Base-by-base conservation (phyloP, 2,113 vertebrate species). In the Sardina pilchardus region DNA sequence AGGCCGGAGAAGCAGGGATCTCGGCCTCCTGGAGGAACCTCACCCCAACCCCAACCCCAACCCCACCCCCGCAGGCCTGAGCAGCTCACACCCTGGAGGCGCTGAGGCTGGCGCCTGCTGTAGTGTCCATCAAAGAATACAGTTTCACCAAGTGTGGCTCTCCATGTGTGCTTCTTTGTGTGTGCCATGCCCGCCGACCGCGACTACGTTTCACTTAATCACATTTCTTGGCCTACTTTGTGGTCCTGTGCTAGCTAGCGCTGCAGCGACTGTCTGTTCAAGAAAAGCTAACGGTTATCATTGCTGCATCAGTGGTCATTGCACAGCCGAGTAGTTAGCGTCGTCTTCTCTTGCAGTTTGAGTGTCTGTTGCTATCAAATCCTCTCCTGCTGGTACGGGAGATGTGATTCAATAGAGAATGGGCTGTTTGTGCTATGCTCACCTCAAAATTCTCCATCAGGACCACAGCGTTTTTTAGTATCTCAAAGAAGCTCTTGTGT, bases 371-470 rank as follows among this genome's bases (percentile, higher is more conserved):
- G 84, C 88, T 82, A 85, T 42, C 39, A 81, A 82, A 75, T 56
- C 59, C 50, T 87, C 85, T 94, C 94, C 94, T 94, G 95, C 95
- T 87, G 95, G 94, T 80, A 91, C 94, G 56, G 94, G 94, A 95
- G 91, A 89, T 39, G 4, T 16, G 36, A 78, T 30, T 36, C 14
- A 36, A 78, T 36, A 78, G 71, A 34, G 36, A 71, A 78, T 14
- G 36, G 14, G 39, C 36, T 34, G 30, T 12, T 78, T 78, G 71
- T 17, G 30, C 16, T 34, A 78, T 34, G 5, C 71, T 78, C 71
- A 78, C 12, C 71, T 78, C 71, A 36, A 78, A 78, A 78, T 36
- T 14, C 71, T 78, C 30, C 71, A 78, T 71, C 63, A 12, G 12
- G 7, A 34, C 63, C 63, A 71, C 63, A 78, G 30, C 10, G 30